Evolutionary conservation across 2,113 vertebrate genomes (phyloP).

Genomic region (mouse (Mus musculus)): DNA sequence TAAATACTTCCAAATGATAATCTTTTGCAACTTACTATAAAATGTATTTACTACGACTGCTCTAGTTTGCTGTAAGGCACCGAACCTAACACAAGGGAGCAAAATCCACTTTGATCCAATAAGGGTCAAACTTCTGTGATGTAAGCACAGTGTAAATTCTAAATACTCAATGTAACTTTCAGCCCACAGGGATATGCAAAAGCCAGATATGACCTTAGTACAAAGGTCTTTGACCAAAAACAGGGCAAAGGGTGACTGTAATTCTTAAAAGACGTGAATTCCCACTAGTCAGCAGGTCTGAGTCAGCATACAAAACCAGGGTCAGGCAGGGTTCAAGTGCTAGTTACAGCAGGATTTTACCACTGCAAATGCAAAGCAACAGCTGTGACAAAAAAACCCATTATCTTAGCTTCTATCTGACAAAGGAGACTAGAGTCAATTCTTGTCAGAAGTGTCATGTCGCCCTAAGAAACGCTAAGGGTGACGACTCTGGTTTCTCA

Average conservation of each 20-base stretch:
- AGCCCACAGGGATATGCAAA: background rate
- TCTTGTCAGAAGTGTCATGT: background rate
- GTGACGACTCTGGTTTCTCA: background rate
- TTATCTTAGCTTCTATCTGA: background rate
- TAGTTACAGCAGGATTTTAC: background rate
- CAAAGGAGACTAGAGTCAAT: background rate
- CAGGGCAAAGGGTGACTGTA: constrained; percentile 22
- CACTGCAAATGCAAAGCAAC: background rate
- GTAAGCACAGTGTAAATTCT: background rate
- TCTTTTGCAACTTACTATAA: constrained; percentile 30
- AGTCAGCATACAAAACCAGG: constrained; percentile 50
- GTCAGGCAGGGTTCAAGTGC: background rate
- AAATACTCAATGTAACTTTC: constrained; percentile 6
- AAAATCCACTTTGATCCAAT: constrained; percentile 41
- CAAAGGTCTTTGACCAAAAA: constrained; percentile 70
- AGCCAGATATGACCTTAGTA: constrained; percentile 6
- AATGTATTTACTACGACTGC: background rate
- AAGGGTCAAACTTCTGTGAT: constrained; percentile 5
- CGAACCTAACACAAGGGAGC: background rate
- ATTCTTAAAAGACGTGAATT: constrained; percentile 64
- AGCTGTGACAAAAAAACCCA: background rate
- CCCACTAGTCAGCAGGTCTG: constrained; percentile 35
- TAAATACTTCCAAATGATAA: background rate
- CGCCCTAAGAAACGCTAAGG: background rate
- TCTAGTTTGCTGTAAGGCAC: background rate